Base-by-base conservation (phyloP, 1,140 invertebrate species). In the Teleogryllus occipitalis region DNA sequence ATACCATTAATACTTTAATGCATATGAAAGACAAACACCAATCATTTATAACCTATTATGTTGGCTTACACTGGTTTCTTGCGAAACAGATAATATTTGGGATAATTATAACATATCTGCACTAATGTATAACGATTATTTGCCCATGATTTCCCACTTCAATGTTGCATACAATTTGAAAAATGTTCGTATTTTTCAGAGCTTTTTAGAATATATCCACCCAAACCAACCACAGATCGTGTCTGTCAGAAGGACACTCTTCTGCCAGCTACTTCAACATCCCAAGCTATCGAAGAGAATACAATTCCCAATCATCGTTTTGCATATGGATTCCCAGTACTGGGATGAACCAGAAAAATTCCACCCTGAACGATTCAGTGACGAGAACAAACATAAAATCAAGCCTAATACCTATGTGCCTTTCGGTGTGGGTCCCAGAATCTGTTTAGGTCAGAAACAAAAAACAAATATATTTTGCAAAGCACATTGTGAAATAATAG, bases 361-460 rank as follows among this genome's bases (percentile, higher is more conserved):
- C 78, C 81, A 87, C 81, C 90, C 89, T 0, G 88, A 89, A 78
- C 81, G 90, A 14, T 91, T 89, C 80, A 81, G 85, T 39, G 86
- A 87, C 7, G 85, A 88, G 46, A 87, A 88, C 78, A 86, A 85
- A 39, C 47, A 81, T 5, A 82, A 82, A 3, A 83, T 85, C 74
- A 81, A 82, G n/a, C 86, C 85, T 0, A 87, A 83, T 46, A 82
- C 85, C 0, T 91, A 85, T 81, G 78, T 89, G 75, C 88, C 90
- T 6, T 91, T 91, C 83, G 89, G 90, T 15, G 77, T 83, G 7
- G 90, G 90, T 8, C 90, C 89, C 2, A 84, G 88, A 79, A 86
- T 85, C 76, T 89, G 88, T 78, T 84, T 88, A 47, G 87, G 86
- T 49, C 85, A 86, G 78, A 74, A 74, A 27, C 7, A 54, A 39